These are phyloP conservation scores for Dendrophyllia cribrosa DNA, from an alignment of 64 coral and sea anemone species.

Conservation along the genomic window DNA sequence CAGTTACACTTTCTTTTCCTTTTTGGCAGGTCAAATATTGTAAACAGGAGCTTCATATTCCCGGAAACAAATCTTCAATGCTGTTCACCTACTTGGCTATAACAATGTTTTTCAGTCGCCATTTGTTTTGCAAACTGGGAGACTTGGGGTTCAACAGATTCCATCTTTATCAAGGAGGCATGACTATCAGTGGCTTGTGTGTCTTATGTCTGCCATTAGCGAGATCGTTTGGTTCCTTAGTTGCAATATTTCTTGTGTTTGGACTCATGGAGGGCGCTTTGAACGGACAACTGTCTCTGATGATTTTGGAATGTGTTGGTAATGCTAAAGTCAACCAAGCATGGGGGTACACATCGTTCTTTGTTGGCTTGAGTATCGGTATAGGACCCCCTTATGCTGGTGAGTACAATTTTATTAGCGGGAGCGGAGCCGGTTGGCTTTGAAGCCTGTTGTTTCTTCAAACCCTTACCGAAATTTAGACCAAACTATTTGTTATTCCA, in stretches of 20 bases:
- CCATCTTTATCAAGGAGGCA: constrained; percentile 45
- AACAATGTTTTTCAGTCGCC: constrained; percentile 31
- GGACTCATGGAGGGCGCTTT: constrained; percentile 54
- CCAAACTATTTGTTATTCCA: no score
- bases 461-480: no score
- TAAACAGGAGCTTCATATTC: constrained; percentile 11
- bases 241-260: constrained; percentile 1
- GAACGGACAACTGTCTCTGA: background rate
- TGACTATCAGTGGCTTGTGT: constrained; percentile 19
- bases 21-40: constrained; percentile 46
- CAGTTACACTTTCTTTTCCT: no score
- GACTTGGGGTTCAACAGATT: constrained; percentile 39
- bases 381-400: constrained; percentile 54
- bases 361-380: background rate
- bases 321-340: constrained; percentile 35
- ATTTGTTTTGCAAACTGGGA: constrained; percentile 42
- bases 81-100: constrained; percentile 46
- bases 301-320: background rate
- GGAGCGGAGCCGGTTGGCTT: no score
- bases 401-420: constrained; percentile 1
- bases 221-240: background rate
- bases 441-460: no score
- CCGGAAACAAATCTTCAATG: background rate
- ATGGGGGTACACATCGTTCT: background rate
- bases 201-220: background rate